phyloP scores from a whole-genome alignment of 2,888 invertebrate genomes.

The Calliopum simillimum region DNA sequence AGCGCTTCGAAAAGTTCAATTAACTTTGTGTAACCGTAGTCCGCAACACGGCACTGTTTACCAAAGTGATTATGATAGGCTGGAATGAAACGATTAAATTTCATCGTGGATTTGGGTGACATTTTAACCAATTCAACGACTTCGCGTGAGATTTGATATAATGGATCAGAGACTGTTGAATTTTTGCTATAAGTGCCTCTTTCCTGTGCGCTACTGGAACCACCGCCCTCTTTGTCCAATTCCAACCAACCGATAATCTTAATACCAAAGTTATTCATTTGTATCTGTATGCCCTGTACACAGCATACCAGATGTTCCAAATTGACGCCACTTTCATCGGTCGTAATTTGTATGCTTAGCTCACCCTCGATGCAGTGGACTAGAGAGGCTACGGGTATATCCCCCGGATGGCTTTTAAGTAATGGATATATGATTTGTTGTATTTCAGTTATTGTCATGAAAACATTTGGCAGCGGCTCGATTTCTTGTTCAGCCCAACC shows the following conservation, averaged over 20 bases:
- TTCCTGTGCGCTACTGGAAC: slow-evolving; percentile 24
- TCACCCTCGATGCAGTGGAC: slow-evolving; percentile 65
- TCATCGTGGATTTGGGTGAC: slow-evolving; percentile 83
- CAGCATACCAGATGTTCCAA: slow-evolving; percentile 91
- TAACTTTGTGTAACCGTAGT: slow-evolving; percentile 95
- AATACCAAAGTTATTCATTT: slow-evolving; percentile 67
- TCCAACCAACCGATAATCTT: slow-evolving; percentile 65
- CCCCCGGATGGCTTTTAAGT: slow-evolving; percentile 62
- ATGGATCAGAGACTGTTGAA: slow-evolving; percentile 59
- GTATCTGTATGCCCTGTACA: slow-evolving; percentile 75
- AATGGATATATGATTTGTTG: slow-evolving; percentile 64
- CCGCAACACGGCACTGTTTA: slow-evolving; percentile 93
- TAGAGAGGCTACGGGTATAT: slow-evolving; percentile 65
- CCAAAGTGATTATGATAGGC: slow-evolving; percentile 98
- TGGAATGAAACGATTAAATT: slow-evolving; percentile 89
- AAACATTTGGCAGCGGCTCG: slow-evolving; percentile 72
- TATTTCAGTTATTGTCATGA: slow-evolving; percentile 65
- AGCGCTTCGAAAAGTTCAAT: slow-evolving; percentile 91
- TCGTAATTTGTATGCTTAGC: slow-evolving; percentile 56
- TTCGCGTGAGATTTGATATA: slow-evolving; percentile 85
- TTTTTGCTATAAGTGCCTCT: slow-evolving; percentile 56
- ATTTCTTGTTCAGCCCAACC: slow-evolving; percentile 85
- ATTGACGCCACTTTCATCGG: slow-evolving; percentile 78
- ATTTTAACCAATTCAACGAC: slow-evolving; percentile 86
- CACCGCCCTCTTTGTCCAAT: slow-evolving; percentile 58